Base-by-base conservation (phyloP, 2,113 vertebrate genomes). In the Apodemus speciosus region DNA sequence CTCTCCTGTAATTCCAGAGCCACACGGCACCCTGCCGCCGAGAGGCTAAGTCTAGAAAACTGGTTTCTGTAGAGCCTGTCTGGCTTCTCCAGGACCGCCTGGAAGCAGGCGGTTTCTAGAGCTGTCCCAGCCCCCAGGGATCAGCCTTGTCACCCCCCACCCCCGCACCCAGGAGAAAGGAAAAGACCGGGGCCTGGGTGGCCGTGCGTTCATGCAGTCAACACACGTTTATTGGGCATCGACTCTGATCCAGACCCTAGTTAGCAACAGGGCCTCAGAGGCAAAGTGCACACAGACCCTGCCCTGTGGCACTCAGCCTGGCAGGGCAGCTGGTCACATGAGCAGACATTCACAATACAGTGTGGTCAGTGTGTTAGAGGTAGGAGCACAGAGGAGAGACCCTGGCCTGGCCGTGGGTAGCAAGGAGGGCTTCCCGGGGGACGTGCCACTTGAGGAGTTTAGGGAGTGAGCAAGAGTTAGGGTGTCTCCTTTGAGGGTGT, bases 341-440 rank as follows among this genome's bases (percentile, higher is more conserved):
- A 21, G 89, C 40, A 25, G 94, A 92, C 92, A 89, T 81, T 96
- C 95, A 90, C 8, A 46, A 92, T 84, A 94, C 95, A 92, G 95
- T 96, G 94, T 93, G 96, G 95, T 97, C 97, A 97, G 96, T 96
- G 95, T 73, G 89, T 96, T 94, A 96, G 97, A 97, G 97, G 96
- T 96, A 97, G 94, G 91, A 91, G 90, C 92, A 91, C 62, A 51
- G 94, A 85, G 53, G 51, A 95, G 86, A 89, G 91, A 91, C 95
- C 95, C 92, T 95, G 92, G 79, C 96, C 94, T 64, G 1, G 72
- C 88, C 32, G 21, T 93, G 88, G 85, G 62, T 4, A 56, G 71
- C 85, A 40, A 73, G 80, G 88, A 53, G 72, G 91, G 85, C 94
- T 95, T 95, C 94, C 88, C 56, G 51, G 83, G 71, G 88, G 92